Percentiles rank a stretch among this genome's conserved stretches.
Conservation (phyloP, 2,797 vertebrate species). For the Poecilia wingei region DNA sequence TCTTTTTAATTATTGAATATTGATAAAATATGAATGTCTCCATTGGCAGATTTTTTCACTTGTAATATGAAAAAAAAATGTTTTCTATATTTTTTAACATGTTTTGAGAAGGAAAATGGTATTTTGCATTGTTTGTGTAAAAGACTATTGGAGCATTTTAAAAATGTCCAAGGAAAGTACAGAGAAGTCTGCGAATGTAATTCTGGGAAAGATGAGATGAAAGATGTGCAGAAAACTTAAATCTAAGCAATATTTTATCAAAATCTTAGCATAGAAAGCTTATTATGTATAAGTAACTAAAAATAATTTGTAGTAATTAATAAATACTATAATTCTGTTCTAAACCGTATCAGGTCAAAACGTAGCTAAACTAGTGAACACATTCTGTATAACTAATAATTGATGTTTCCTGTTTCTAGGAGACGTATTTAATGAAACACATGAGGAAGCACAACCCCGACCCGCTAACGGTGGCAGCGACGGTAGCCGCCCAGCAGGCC, state of each 20-base stretch:
- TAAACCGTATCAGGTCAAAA: too few relatives aligned
- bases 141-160: too few relatives aligned
- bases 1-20: too few relatives aligned
- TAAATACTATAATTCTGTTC: neutral
- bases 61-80: too few relatives aligned
- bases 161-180: too few relatives aligned
- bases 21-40: too few relatives aligned
- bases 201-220: neutral
- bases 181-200: neutral
- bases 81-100: too few relatives aligned
- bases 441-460: conserved; percentile 99
- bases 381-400: neutral
- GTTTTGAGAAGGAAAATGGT: too few relatives aligned
- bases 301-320: neutral
- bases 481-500: conserved; percentile 85
- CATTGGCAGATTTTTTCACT: too few relatives aligned
- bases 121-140: too few relatives aligned
- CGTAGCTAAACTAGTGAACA: neutral
- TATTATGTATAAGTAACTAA: neutral
- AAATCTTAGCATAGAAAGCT: neutral
- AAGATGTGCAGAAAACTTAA: neutral
- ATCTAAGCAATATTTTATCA: neutral
- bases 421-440: conserved; percentile 99
- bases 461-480: conserved; percentile 83
- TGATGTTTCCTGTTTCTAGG: conserved; percentile 43